Evolutionary conservation across 2,113 vertebrate species (phyloP), one percentile per base, ranked within the genome.

Genomic region (Motacilla tschutschensis): DNA sequence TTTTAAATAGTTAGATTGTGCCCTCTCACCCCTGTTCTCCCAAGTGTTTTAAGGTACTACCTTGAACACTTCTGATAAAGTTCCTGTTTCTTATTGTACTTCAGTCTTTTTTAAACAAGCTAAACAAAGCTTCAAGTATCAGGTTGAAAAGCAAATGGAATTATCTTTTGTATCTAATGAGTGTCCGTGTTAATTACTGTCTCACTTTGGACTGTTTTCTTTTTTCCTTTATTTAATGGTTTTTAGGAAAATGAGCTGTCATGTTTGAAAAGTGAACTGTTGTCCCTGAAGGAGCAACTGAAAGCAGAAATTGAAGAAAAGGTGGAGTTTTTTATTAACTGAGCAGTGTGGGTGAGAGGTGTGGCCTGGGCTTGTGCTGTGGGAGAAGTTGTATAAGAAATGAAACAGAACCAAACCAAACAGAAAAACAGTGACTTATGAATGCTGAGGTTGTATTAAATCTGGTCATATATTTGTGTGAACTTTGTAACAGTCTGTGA

Each of bases 211-310:
- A 74, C 22, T 19, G 16, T 54, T 67, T 77, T 70, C 11, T 53
- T 86, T 92, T 54, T 65, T 29, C 54, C 8, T 50, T 73, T 20
- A 63, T 90, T 60, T 94, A 58, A 51, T 91, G 93, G 22, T 86
- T 94, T 94, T 90, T 81, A 99, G 98, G 98, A 98, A 83, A 89
- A 71, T 67, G 97, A 98, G 59, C 67, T 99, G 12, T 96, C 91
- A 9, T 94, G 92, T 89, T 88, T 98, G 54, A 97, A 96, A 93
- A 94, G 64, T 13, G 97, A 99, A 92, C 95, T 98, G 91, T 92
- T 88, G 5, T 92, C 93, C 69, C 86, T 98, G 76, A 98, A 96
- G 89, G 95, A 98, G 70, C 93, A 98, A 46, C 94, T 98, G 93
- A 95, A 97, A 92, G 88, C 73, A 79, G 95, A 97, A 95, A 97